Conservation (phyloP, 1,140 invertebrate species). For the Nasonia vitripennis region DNA sequence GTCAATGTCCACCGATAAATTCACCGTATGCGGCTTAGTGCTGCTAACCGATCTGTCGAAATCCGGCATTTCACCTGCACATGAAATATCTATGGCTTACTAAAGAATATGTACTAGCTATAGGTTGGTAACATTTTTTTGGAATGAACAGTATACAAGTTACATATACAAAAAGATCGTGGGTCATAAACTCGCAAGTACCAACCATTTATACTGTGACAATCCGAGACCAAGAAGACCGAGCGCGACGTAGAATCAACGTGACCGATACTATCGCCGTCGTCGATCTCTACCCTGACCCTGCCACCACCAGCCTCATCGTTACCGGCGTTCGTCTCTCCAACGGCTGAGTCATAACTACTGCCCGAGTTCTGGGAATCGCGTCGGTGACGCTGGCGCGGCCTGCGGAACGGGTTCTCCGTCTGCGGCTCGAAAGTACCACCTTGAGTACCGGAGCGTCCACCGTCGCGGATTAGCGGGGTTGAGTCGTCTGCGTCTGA, state of each 20-base stretch:
- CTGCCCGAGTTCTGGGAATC: conserved; percentile 35
- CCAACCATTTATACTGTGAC: conserved; percentile 65
- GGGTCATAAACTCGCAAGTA: neutral
- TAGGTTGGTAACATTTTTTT: neutral
- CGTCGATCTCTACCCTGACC: neutral
- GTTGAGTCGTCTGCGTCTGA: conserved; percentile 81
- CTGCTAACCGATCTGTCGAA: conserved; percentile 68
- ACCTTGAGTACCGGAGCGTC: conserved; percentile 75
- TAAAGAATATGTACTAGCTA: neutral
- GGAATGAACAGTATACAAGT: neutral
- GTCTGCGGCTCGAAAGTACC: conserved; percentile 80
- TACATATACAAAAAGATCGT: too few relatives aligned
- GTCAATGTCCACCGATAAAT: conserved; percentile 61
- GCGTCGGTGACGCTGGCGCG: neutral
- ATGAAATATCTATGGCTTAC: conserved; percentile 40
- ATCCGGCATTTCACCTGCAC: conserved; percentile 65
- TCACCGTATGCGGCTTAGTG: conserved; percentile 65
- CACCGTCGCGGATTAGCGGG: conserved; percentile 78
- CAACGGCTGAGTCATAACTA: conserved; percentile 29
- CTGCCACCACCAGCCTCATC: neutral
- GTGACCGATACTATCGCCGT: neutral
- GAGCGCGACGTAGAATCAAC: neutral
- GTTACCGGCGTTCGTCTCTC: neutral
- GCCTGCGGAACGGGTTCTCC: conserved; percentile 30
- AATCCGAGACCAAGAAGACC: conserved; percentile 31